These are phyloP conservation scores for Lottia gigantea DNA, from an alignment of 2,888 invertebrate species.

Conservation along the genomic window DNA sequence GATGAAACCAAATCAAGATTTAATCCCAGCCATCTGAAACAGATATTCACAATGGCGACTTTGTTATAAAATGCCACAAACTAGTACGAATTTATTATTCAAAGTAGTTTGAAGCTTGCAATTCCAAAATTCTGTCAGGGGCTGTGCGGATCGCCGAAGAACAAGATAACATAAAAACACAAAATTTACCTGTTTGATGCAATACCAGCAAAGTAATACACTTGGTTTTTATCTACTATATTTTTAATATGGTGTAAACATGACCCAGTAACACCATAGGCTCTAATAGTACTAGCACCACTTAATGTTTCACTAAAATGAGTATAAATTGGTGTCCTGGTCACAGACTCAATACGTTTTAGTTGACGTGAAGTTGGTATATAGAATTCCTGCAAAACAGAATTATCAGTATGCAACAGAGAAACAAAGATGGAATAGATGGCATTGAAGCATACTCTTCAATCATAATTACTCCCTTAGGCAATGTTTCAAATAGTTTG, in stretches of 20 bases:
- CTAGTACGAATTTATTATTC: too few species aligned
- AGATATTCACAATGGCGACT: not conserved
- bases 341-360: constrained; percentile 65
- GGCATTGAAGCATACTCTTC: too few species aligned
- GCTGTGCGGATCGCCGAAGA: too few species aligned
- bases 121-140: too few species aligned
- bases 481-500: too few species aligned
- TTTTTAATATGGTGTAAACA: constrained; percentile 53
- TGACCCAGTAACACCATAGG: constrained; percentile 50
- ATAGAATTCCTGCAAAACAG: constrained; percentile 69
- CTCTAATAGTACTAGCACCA: constrained; percentile 63
- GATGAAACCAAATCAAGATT: constrained; percentile 94
- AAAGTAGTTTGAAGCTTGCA: too few species aligned
- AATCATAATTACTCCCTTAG: too few species aligned
- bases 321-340: constrained; percentile 65
- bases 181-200: constrained; percentile 59
- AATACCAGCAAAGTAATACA: constrained; percentile 72
- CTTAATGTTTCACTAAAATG: constrained; percentile 71
- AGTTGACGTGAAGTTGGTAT: constrained; percentile 66
- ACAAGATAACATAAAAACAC: not conserved
- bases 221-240: constrained; percentile 72
- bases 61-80: not conserved
- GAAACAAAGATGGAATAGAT: too few species aligned
- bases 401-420: not conserved
- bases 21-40: constrained; percentile 85